Evolutionary conservation across 2,888 invertebrate species (phyloP).

Genomic region (Galerucella calmariensis): DNA sequence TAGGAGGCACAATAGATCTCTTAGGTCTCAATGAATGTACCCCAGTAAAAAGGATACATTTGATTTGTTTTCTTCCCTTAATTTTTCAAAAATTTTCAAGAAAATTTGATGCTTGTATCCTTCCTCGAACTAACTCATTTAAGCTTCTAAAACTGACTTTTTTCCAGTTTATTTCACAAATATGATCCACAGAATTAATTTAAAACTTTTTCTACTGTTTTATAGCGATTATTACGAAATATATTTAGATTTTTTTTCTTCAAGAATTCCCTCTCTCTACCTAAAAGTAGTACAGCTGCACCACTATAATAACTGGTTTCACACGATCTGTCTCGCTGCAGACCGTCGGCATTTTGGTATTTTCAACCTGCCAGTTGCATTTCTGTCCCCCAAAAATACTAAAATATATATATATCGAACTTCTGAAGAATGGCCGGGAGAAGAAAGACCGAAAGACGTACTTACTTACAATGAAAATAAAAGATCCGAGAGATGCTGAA

Average conservation of each 20-base stretch:
- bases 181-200: no score
- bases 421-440: background rate
- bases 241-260: background rate
- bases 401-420: constrained; percentile 7
- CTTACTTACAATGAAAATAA: constrained; percentile 29
- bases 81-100: no score
- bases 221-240: no score
- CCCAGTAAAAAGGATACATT: no score
- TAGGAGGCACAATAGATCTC: no score
- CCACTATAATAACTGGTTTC: constrained; percentile 41
- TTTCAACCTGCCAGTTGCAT: constrained; percentile 33
- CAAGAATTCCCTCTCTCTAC: background rate
- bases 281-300: constrained; percentile 12
- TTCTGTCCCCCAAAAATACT: constrained; percentile 23
- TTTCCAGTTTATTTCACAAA: no score
- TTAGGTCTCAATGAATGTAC: no score
- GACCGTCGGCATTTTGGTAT: constrained; percentile 33
- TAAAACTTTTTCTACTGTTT: no score
- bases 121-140: no score
- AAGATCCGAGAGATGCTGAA: constrained; percentile 25
- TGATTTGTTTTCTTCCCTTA: no score
- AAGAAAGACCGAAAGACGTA: constrained; percentile 6
- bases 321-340: constrained; percentile 40
- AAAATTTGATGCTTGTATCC: no score
- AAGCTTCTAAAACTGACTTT: no score